Percentiles rank a stretch among this genome's conserved stretches.
phyloP scores from a whole-genome alignment of 2,888 invertebrate species.

The Drosophila acutilabella region DNA sequence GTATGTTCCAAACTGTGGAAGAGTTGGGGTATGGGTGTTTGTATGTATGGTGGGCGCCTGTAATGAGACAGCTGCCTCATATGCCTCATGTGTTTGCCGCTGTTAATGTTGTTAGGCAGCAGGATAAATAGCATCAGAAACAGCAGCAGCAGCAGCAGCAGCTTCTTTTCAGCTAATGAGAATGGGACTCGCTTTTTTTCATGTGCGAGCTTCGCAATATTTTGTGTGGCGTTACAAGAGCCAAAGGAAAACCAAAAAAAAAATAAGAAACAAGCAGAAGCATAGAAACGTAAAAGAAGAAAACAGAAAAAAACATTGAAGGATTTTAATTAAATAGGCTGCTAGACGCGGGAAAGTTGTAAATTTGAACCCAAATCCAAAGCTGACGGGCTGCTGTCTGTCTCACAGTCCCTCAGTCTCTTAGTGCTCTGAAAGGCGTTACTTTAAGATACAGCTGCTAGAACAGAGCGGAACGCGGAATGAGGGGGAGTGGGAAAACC shows the following conservation, averaged over 20 bases:
- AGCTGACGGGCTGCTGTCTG: conserved; percentile 20
- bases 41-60: conserved; percentile 28
- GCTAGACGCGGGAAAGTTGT: conserved; percentile 56
- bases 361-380: conserved; percentile 45
- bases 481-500: too few species aligned
- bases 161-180: conserved; percentile 79
- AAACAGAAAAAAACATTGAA: conserved; percentile 61
- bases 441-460: conserved; percentile 24
- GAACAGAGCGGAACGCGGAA: neutral
- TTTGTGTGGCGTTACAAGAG: conserved; percentile 55
- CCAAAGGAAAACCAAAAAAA: conserved; percentile 29
- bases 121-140: conserved; percentile 47
- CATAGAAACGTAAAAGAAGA: neutral
- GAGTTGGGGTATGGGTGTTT: neutral
- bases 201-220: conserved; percentile 34
- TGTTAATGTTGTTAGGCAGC: conserved; percentile 73
- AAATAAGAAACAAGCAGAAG: neutral
- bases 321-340: conserved; percentile 79
- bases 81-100: conserved; percentile 41
- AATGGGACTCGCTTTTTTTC: conserved; percentile 41
- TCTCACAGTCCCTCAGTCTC: neutral
- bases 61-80: conserved; percentile 70
- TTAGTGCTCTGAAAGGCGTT: conserved; percentile 22
- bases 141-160: conserved; percentile 52
- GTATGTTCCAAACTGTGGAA: neutral